Base-by-base conservation (phyloP, 2,113 vertebrate genomes). In the Myrmecobius fasciatus region DNA sequence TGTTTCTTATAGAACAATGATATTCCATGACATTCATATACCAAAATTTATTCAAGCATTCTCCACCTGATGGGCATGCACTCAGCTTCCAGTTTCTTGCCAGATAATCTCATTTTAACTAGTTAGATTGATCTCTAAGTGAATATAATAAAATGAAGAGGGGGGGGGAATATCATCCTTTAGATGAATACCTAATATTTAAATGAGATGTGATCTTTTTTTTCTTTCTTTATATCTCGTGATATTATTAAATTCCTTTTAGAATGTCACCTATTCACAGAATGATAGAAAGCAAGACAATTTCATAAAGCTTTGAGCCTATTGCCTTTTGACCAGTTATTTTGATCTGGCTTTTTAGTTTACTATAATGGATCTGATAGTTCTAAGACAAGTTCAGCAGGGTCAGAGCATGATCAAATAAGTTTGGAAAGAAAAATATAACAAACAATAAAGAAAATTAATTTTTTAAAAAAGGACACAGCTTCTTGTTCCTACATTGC, bases 261-360 rank as follows among this genome's bases (percentile, higher is more conserved):
- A 43, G 25, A 92, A 90, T 93, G 95, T 93, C 93, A 14, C 53
- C 52, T 96, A 25, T 95, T 43, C 53, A 94, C 43, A 25, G 95
- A 47, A 89, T 67, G 93, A 96, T 93, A 91, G 46, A 96, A 94
- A 95, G 48, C 91, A 67, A 36, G 56, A 93, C 96, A 93, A 96
- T 94, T 96, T 96, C 56, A 25, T 25, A 36, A 94, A 53, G 67
- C 22, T 95, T 97, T 95, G 90, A 67, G 94, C 96, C 88, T 96
- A 43, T 52, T 97, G 90, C 91, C 89, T 95, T 97, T 90, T 75
- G 8, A 52, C 89, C 91, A 91, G 25, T 67, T 25, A 12, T 90
- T 97, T 97, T 96, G 90, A 96, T 83, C 11, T 94, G 95, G 83
- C 92, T 67, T 93, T 54, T 93, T 96, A 93, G 95, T 96, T 94